Percentiles rank a stretch among this genome's conserved stretches.
phyloP scores from a whole-genome alignment of 2,113 vertebrate species.

The Choloepus hoffmanni region DNA sequence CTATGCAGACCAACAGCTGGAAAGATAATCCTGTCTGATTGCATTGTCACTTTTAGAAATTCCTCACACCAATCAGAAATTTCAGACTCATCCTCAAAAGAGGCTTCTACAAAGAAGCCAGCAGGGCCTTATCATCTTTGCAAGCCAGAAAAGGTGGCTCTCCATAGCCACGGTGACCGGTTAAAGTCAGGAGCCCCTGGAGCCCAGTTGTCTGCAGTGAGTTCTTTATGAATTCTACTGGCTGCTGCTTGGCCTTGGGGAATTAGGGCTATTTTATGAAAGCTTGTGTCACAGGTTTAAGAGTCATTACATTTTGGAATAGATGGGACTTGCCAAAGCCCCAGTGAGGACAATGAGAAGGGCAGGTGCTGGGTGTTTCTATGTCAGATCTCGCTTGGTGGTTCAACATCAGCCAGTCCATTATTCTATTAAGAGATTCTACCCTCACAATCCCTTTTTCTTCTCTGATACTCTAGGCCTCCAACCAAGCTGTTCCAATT shows the following conservation, averaged over 20 bases:
- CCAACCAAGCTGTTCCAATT: background rate
- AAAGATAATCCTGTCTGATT: background rate
- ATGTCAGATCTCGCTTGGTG: background rate
- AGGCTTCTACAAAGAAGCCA: background rate
- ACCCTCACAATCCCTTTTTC: background rate
- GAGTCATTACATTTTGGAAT: background rate
- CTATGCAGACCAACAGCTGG: background rate
- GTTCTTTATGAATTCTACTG: background rate
- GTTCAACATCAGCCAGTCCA: background rate
- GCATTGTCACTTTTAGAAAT: constrained; percentile 24
- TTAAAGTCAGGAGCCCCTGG: background rate
- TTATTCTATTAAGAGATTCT: background rate
- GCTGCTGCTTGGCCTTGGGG: background rate
- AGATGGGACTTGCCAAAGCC: background rate
- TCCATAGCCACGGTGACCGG: background rate
- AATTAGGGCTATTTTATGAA: background rate
- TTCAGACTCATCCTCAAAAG: constrained; percentile 18
- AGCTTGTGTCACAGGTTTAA: background rate
- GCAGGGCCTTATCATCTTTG: background rate
- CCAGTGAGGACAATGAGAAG: background rate
- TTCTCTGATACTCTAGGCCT: constrained; percentile 1
- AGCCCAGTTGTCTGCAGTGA: background rate
- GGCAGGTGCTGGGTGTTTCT: background rate
- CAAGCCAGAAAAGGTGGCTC: background rate
- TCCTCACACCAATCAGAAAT: background rate